phyloP scores from a whole-genome alignment of 2,113 vertebrate genomes.

The Sorex fumeus region DNA sequence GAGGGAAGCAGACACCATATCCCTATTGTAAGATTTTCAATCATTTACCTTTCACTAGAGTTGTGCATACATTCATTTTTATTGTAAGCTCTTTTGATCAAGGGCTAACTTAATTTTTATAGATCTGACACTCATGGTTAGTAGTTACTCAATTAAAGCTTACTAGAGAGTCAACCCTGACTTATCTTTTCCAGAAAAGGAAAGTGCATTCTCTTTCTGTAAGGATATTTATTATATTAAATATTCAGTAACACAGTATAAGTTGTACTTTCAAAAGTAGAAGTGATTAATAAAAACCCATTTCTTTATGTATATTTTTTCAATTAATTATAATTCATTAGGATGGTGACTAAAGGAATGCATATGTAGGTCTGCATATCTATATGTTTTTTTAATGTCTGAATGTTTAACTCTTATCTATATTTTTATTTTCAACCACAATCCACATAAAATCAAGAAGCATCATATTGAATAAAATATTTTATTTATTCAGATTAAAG shows the following conservation, averaged over 20 bases:
- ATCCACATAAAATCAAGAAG: slow-evolving; percentile 60
- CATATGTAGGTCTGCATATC: neutral
- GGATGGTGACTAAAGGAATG: neutral
- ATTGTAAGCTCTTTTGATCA: no score
- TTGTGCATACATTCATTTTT: neutral
- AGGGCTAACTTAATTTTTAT: neutral
- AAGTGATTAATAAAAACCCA: neutral
- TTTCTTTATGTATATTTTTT: slow-evolving; percentile 38
- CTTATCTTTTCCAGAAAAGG: slow-evolving; percentile 18
- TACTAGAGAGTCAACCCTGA: neutral
- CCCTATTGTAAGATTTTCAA: neutral
- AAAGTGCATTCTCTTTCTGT: slow-evolving; percentile 5
- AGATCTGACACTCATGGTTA: neutral
- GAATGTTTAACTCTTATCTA: slow-evolving; percentile 19
- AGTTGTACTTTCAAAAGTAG: slow-evolving; percentile 13
- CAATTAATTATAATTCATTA: slow-evolving; percentile 48
- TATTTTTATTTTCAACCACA: slow-evolving; percentile 36
- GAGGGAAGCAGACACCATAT: no score
- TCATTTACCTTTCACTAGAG: neutral
- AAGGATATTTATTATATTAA: slow-evolving; percentile 22
- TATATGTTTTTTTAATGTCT: neutral
- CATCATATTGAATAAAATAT: slow-evolving; percentile 54
- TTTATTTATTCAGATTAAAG: slow-evolving; percentile 49
- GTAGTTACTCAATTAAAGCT: neutral
- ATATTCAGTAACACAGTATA: slow-evolving; percentile 16